Percentiles rank a stretch among this genome's conserved stretches.
Evolutionary conservation across 1,140 invertebrate species (phyloP).

Genomic region (Mylabris phalerata): DNA sequence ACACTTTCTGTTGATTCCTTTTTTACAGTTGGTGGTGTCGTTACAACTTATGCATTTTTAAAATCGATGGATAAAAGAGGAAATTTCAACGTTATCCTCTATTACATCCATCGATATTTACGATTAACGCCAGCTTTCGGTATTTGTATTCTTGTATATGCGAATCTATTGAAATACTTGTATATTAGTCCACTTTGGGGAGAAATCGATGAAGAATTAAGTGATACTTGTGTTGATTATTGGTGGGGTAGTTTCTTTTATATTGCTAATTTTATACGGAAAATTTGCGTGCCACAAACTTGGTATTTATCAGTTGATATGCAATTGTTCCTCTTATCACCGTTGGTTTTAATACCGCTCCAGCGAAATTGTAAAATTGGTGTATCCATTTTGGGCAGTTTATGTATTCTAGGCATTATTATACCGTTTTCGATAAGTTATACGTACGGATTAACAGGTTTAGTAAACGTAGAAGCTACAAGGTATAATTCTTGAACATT

Average conservation of each 20-base stretch:
- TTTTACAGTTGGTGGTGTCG: conserved; percentile 53
- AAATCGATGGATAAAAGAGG: conserved; percentile 41
- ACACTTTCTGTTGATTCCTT: conserved; percentile 50
- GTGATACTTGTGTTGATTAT: conserved; percentile 37
- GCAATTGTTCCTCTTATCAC: conserved; percentile 20
- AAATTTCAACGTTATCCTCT: conserved; percentile 39
- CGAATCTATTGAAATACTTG: conserved; percentile 4
- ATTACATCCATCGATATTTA: conserved; percentile 52
- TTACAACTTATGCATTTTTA: conserved; percentile 50
- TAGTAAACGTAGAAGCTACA: too few species aligned
- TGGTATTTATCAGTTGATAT: conserved; percentile 21
- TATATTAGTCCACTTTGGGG: conserved; percentile 44
- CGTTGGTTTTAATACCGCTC: conserved; percentile 4
- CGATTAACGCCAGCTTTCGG: conserved; percentile 30
- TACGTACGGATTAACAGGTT: neutral
- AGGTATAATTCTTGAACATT: too few species aligned
- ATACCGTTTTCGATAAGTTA: conserved; percentile 6
- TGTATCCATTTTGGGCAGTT: neutral
- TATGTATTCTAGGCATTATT: conserved; percentile 3
- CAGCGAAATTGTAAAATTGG: neutral
- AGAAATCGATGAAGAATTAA: conserved; percentile 25
- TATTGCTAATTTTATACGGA: conserved; percentile 41
- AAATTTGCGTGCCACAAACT: conserved; percentile 5
- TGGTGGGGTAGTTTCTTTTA: conserved; percentile 50
- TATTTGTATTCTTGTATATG: conserved; percentile 3